Conservation (phyloP, 1,140 invertebrate species). For the Armadillidium nasatum region DNA sequence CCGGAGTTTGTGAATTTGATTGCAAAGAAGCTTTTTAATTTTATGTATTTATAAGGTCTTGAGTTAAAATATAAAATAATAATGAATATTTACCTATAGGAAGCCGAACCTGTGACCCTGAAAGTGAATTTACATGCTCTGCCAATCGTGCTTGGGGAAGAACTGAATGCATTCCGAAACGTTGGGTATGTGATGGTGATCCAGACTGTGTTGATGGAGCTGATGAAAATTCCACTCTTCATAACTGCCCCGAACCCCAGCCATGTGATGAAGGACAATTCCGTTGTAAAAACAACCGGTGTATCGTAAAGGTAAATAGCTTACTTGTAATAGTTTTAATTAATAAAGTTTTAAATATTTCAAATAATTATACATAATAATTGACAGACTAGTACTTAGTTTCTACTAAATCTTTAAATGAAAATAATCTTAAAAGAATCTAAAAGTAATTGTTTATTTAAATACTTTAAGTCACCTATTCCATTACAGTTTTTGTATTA, state of each 20-base stretch:
- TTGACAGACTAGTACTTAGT: too few relatives aligned
- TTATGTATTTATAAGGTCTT: too few relatives aligned
- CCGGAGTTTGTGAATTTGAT: too few relatives aligned
- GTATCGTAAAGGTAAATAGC: slow-evolving; percentile 62
- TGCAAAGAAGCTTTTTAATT: too few relatives aligned
- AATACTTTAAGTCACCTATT: too few relatives aligned
- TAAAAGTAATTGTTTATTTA: too few relatives aligned
- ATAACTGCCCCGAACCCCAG: slow-evolving; percentile 71
- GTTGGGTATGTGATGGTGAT: slow-evolving; percentile 94
- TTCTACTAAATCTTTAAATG: too few relatives aligned
- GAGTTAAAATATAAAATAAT: slow-evolving; percentile 50
- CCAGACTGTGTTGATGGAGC: slow-evolving; percentile 93
- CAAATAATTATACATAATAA: too few relatives aligned
- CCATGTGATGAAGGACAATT: slow-evolving; percentile 83
- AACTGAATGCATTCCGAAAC: slow-evolving; percentile 85
- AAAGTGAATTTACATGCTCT: slow-evolving; percentile 84
- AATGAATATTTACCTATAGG: slow-evolving; percentile 53
- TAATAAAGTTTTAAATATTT: too few relatives aligned
- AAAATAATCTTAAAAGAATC: too few relatives aligned
- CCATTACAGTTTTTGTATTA: background rate
- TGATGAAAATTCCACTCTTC: slow-evolving; percentile 83
- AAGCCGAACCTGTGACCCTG: slow-evolving; percentile 82
- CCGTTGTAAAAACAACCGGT: slow-evolving; percentile 82
- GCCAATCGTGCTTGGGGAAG: slow-evolving; percentile 85
- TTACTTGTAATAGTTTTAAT: background rate